Evolutionary conservation across 2,888 invertebrate species (phyloP), one percentile per base, ranked within the genome.

Genomic region (Andricus curvator): DNA sequence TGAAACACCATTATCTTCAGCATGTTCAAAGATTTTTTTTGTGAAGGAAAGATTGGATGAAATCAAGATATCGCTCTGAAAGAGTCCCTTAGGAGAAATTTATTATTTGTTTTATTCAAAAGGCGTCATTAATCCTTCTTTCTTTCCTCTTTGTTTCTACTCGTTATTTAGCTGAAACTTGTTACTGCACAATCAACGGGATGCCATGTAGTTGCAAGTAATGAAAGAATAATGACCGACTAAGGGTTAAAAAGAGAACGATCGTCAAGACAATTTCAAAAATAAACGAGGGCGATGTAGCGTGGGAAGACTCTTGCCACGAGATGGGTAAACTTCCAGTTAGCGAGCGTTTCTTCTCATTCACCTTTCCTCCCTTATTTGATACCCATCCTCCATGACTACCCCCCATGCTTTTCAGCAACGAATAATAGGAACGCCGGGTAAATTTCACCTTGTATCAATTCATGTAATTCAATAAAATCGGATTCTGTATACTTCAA

Each of bases 171-270:
- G 22, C 44, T 25, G 64, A 65, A 74, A 60, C 51, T 74, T 74
- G 56, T 33, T 74, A 65, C n/a, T 20, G 20, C 44, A 25, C 29
- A 77, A 64, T 77, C 77, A 64, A 64, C 33, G 62, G 29, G 29
- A 44, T 65, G 68, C n/a, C 37, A 74, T 74, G 74, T 74, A 56
- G 81, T 79, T 56, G 64, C 68, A 78, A 78, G 74, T 82, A 82
- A 82, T 82, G 84, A 81, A 84, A 82, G 78, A 84, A 84, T 84
- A 84, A 84, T 84, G 82, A 81, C 77, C 77, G 79, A 77, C 51
- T 78, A 62, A 60, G 56, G 62, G 29, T 64, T 77, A 64, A 64
- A 77, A 77, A 64, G 64, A 29, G 64, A 77, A 77, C 22, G 64
- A 80, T 80, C 77, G 77, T 77, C 60, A 65, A 56, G 74, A 74